Conservation (phyloP, 2,888 invertebrate species). For the Kryphioiulus occultus region DNA sequence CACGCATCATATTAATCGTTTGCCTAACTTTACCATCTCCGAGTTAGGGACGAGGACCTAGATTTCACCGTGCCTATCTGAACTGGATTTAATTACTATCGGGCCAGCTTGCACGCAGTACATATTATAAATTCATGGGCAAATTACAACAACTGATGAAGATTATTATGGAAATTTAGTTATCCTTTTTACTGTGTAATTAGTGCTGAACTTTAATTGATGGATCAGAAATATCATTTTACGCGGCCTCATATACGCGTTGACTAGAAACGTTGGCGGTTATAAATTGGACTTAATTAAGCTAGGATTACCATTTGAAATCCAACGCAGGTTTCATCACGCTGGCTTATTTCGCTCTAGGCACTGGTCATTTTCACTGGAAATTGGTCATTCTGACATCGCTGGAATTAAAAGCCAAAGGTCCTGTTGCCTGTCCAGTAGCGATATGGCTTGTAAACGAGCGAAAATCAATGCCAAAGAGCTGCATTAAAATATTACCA, state of each 20-base stretch:
- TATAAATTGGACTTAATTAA: constrained; percentile 31
- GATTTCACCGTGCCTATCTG: background rate
- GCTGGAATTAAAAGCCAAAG: constrained; percentile 7
- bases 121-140: constrained; percentile 20
- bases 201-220: constrained; percentile 24
- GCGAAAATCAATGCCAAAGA: background rate
- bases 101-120: background rate
- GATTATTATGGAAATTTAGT: constrained; percentile 35
- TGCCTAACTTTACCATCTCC: background rate
- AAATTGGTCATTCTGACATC: constrained; percentile 25
- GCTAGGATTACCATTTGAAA: constrained; percentile 26
- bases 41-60: background rate
- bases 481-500: background rate
- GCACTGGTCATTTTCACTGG: constrained; percentile 3
- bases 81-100: constrained; percentile 22
- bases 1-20: background rate
- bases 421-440: constrained; percentile 14
- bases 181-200: background rate
- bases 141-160: constrained; percentile 11
- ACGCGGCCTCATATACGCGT: background rate
- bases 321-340: background rate
- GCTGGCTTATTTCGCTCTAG: background rate
- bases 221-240: constrained; percentile 12
- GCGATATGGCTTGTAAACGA: background rate
- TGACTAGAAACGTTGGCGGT: background rate